Base-by-base conservation (phyloP, 37 sponge, comb jelly and placozoan genomes). In the Hexactinellida sp. region DNA sequence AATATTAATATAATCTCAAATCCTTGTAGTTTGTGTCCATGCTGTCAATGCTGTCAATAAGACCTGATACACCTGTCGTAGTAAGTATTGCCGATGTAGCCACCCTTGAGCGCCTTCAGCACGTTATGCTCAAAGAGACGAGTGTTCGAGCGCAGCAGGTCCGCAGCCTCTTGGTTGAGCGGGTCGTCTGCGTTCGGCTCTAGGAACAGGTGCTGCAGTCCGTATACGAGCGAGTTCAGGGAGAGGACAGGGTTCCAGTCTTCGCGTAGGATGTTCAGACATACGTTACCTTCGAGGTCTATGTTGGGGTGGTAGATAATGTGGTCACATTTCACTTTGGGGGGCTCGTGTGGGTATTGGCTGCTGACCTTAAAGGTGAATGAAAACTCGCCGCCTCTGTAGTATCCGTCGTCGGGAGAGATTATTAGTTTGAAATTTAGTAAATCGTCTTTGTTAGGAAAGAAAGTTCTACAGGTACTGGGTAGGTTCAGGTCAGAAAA, bases 211-310 rank as follows among this genome's bases (percentile, higher is more conserved):
- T 92, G 92, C 76, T 94, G 95, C 36, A 97, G 87, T 37, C 97
- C 97, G 85, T 97, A 97, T 34, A 97, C 89, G 37, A 97, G 91
- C 23, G 97, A 92, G 51, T 91, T 97, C 34, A 97, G 88, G 28
- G 97, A 91, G 38, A 97, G 76, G 24, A 97, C 95, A 52, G 97
- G 97, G 25, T 97, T 97, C 97, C 97, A 97, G 84, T 97, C 97
- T 84, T 97, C 97, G 83, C 97, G 94, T 37, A 97, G 85, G 19
- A 97, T 97, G 71, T 97, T 97, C 36, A 97, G 88, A 55, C 97
- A 97, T 30, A 97, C 90, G 83, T 97, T 97, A 19, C 97, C 97
- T 38, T 97, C 97, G 76, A 97, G 51, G 39, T 97, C 97, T 71
- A 97, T 97, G 76, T 97, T 97, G 30, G 97, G 97, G 83, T 97